phyloP scores from a whole-genome alignment of 2,888 invertebrate genomes.

The Tetragonisca angustula region DNA sequence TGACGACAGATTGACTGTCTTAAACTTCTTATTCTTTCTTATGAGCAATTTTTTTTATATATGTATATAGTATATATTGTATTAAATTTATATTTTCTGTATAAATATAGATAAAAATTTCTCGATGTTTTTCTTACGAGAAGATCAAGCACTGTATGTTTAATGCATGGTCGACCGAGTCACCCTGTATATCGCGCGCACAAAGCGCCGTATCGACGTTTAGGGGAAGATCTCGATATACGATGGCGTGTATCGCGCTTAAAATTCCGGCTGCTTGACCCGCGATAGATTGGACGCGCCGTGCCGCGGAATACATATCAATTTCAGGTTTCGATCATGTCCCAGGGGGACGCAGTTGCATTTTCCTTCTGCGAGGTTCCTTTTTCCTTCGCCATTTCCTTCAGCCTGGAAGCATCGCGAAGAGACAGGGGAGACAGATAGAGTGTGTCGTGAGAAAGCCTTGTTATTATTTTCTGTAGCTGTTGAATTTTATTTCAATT shows the following conservation, averaged over 20 bases:
- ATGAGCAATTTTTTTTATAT: no score
- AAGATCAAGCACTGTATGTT: not conserved
- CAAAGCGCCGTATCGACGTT: conserved; percentile 32
- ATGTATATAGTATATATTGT: no score
- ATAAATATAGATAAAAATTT: not conserved
- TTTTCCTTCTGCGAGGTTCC: conserved; percentile 51
- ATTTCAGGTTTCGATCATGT: conserved; percentile 74
- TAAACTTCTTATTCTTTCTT: no score
- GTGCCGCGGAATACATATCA: conserved; percentile 83
- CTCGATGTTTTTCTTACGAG: not conserved
- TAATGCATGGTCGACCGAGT: not conserved
- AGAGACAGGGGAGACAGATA: not conserved
- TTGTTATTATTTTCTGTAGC: not conserved
- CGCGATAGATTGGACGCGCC: conserved; percentile 83
- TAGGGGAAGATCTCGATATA: conserved; percentile 21
- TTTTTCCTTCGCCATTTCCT: conserved; percentile 14
- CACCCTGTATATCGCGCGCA: conserved; percentile 44
- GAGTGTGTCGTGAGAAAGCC: conserved; percentile 28
- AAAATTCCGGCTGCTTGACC: conserved; percentile 84
- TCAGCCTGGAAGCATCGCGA: not conserved
- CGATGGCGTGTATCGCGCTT: conserved; percentile 76
- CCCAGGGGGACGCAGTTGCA: conserved; percentile 68
- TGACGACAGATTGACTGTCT: no score
- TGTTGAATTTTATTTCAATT: not conserved
- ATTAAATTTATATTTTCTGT: no score